These are phyloP conservation scores for Tetramorium bicarinatum DNA, from an alignment of 2,888 invertebrate genomes.

Conservation along the genomic window DNA sequence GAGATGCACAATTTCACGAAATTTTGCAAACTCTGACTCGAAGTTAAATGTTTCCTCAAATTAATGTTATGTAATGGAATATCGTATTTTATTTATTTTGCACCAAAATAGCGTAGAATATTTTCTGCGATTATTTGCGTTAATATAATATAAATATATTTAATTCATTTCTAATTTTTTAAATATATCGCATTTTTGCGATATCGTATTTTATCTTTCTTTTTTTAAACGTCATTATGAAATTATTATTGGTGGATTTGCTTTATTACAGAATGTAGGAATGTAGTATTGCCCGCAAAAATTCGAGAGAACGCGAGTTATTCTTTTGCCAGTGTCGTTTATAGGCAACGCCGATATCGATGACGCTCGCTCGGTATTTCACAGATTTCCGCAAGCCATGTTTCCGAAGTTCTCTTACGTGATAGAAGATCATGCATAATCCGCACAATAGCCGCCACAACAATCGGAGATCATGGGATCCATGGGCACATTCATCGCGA, in stretches of 20 bases:
- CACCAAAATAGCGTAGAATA: background rate
- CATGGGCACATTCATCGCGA: constrained; percentile 53
- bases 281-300: background rate
- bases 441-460: constrained; percentile 50
- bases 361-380: background rate
- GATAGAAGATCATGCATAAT: constrained; percentile 65
- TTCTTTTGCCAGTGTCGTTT: background rate
- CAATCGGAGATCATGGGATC: constrained; percentile 68
- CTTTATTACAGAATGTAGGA: background rate
- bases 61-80: constrained; percentile 14
- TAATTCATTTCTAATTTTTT: background rate
- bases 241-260: background rate
- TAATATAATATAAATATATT: background rate
- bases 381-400: constrained; percentile 24
- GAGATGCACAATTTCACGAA: constrained; percentile 33
- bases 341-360: background rate
- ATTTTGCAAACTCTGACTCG: constrained; percentile 27
- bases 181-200: background rate
- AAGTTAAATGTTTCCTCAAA: constrained; percentile 34
- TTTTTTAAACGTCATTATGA: background rate
- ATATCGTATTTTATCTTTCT: background rate
- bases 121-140: background rate
- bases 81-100: constrained; percentile 14
- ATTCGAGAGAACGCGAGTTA: background rate
- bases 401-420: constrained; percentile 52